A percentile compares a stretch with the other conserved stretches of the same genome.
phyloP scores from a whole-genome alignment of 2,888 invertebrate genomes.

The Hyles lineata region DNA sequence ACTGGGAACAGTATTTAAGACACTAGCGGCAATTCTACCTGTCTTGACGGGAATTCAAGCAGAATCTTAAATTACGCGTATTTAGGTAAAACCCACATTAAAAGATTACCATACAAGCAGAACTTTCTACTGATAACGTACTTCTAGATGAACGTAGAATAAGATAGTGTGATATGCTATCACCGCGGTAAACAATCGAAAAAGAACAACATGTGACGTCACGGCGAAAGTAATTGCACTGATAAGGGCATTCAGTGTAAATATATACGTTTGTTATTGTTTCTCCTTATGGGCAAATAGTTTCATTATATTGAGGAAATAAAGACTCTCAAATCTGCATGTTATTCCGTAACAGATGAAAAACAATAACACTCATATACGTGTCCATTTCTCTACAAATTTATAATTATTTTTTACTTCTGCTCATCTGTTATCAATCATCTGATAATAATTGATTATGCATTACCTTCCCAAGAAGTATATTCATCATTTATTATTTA shows the following conservation, averaged over 20 bases:
- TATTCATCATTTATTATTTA: no score
- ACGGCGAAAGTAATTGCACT: neutral
- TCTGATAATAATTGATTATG: no score
- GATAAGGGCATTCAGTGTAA: neutral
- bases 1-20: no score
- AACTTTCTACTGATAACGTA: constrained; percentile 8
- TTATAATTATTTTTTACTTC: no score
- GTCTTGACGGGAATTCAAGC: no score
- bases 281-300: neutral
- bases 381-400: no score
- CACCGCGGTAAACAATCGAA: constrained; percentile 1
- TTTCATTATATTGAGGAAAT: neutral
- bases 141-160: constrained; percentile 18
- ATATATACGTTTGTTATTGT: neutral
- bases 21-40: no score
- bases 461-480: no score
- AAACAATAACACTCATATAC: no score
- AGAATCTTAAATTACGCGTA: no score
- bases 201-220: constrained; percentile 18
- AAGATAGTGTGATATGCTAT: constrained; percentile 9
- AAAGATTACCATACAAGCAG: neutral
- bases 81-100: neutral
- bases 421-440: no score
- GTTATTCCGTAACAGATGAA: no score
- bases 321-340: neutral